Evolutionary conservation across 2,888 invertebrate species (phyloP).

Genomic region (Balanococcus diminutus): DNA sequence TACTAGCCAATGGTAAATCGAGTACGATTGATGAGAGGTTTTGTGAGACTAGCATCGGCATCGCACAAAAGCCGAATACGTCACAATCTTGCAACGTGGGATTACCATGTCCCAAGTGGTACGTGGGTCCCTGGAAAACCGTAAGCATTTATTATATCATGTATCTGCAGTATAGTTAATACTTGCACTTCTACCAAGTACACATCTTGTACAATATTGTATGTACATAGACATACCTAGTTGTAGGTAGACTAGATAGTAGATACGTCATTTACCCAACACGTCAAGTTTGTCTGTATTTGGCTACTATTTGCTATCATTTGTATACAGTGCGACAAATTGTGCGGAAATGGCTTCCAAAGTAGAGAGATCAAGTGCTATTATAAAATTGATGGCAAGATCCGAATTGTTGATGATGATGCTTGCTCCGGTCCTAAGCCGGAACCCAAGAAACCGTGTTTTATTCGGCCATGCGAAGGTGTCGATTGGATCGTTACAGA

Average conservation of each 20-base stretch:
- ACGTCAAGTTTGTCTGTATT: not conserved
- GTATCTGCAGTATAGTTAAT: constrained; percentile 53
- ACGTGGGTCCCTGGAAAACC: constrained; percentile 87
- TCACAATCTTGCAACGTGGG: constrained; percentile 77
- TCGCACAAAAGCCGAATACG: constrained; percentile 73
- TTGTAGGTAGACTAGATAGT: no score
- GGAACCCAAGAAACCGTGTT: constrained; percentile 72
- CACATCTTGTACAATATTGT: not conserved
- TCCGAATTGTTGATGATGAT: constrained; percentile 72
- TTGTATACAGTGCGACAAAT: constrained; percentile 75
- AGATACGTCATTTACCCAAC: no score
- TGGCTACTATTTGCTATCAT: not conserved
- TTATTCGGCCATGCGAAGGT: constrained; percentile 83
- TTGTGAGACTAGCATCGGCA: constrained; percentile 70
- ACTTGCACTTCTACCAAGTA: not conserved
- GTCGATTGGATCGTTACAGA: constrained; percentile 87
- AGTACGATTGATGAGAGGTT: constrained; percentile 76
- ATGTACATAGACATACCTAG: no score
- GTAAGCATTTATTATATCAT: constrained; percentile 67
- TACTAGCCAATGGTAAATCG: constrained; percentile 74
- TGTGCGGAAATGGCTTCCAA: constrained; percentile 90
- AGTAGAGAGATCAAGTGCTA: constrained; percentile 81
- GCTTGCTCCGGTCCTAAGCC: constrained; percentile 72
- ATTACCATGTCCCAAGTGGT: constrained; percentile 83
- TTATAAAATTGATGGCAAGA: constrained; percentile 68